These are phyloP conservation scores for Harmothoe impar DNA, from an alignment of 2,888 invertebrate genomes.

Conservation along the genomic window DNA sequence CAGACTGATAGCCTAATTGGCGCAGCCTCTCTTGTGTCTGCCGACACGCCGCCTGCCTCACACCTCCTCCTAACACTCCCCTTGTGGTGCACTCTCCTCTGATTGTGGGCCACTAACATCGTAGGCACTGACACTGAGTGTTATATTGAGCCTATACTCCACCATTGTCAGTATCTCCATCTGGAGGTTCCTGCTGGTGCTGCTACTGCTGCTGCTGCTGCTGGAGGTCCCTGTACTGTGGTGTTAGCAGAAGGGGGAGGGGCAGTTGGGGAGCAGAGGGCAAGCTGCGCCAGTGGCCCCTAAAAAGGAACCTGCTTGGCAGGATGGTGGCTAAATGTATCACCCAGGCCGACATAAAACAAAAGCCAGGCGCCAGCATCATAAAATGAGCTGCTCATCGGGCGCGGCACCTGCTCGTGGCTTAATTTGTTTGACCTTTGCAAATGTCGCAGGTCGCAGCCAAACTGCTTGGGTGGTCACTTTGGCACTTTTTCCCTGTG, in stretches of 20 bases:
- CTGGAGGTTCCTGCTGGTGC: neutral
- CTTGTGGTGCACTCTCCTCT: no score
- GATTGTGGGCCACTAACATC: neutral
- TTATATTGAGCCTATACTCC: neutral
- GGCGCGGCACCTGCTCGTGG: neutral
- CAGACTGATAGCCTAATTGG: no score
- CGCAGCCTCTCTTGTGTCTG: no score
- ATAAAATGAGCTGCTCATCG: neutral
- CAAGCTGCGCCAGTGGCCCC: slow-evolving; percentile 37
- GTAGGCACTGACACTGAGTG: neutral
- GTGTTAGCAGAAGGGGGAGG: neutral
- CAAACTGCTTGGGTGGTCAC: slow-evolving; percentile 57
- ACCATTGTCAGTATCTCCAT: neutral
- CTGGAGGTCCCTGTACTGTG: neutral
- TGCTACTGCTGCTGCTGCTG: no score
- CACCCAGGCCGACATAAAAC: slow-evolving; percentile 15
- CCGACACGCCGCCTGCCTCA: no score
- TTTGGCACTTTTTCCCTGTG: neutral
- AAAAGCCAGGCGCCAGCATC: neutral
- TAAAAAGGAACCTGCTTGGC: slow-evolving; percentile 18
- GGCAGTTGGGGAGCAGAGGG: neutral
- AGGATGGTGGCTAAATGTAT: neutral
- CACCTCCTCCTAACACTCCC: no score
- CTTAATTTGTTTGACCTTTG: slow-evolving; percentile 50
- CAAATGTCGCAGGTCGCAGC: slow-evolving; percentile 50